A percentile compares a stretch with the other conserved stretches of the same genome.
These are phyloP conservation scores for Trachelus tabidus DNA, from an alignment of 2,888 invertebrate species.

Conservation along the genomic window DNA sequence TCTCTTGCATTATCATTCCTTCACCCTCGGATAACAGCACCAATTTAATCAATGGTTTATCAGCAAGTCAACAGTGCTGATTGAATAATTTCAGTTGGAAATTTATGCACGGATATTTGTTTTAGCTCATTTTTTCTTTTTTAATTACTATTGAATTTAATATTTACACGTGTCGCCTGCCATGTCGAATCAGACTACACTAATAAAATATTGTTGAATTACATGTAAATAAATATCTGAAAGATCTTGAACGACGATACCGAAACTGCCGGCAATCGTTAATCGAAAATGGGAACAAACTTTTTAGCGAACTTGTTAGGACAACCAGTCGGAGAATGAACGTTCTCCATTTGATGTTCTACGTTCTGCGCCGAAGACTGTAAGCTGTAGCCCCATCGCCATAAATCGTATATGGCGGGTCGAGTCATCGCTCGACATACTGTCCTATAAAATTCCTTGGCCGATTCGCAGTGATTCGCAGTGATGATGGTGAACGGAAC, in stretches of 20 bases:
- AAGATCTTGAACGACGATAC: not conserved
- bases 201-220: not conserved
- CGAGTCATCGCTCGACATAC: constrained; percentile 37
- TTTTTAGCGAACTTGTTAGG: constrained; percentile 1
- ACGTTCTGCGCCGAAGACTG: constrained; percentile 2
- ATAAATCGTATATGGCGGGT: constrained; percentile 38
- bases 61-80: not conserved
- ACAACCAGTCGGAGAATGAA: not conserved
- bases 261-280: constrained; percentile 21
- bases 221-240: not conserved
- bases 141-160: not conserved
- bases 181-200: not conserved
- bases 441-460: constrained; percentile 33
- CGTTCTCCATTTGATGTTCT: not conserved
- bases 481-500: not conserved
- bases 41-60: not conserved
- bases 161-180: not conserved
- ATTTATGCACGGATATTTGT: not conserved
- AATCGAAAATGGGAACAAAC: constrained; percentile 35
- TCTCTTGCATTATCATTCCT: not conserved
- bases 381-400: constrained; percentile 26
- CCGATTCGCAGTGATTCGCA: not conserved
- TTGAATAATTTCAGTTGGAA: not conserved
- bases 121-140: not conserved
- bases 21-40: constrained; percentile 1